Evolutionary conservation across 2,888 invertebrate species (phyloP).

Genomic region (Penaeus monodon): DNA sequence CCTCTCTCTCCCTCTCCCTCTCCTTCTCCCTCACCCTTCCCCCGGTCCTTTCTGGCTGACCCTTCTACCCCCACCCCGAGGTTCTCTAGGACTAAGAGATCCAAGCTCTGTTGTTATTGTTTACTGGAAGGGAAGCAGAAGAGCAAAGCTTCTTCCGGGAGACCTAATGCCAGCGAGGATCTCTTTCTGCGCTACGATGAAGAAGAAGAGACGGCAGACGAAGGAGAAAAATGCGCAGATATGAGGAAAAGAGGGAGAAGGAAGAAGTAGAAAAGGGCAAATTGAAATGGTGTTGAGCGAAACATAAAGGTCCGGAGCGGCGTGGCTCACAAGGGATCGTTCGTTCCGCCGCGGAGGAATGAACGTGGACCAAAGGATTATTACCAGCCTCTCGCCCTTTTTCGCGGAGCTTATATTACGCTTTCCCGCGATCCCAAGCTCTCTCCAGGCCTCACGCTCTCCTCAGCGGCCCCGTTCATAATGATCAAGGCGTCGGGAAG

Average conservation of each 20-base stretch:
- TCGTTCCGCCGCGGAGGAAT: constrained; percentile 7
- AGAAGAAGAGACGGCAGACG: neutral
- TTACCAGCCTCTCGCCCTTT: constrained; percentile 21
- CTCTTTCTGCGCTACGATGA: neutral
- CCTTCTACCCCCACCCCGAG: neutral
- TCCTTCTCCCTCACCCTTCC: neutral
- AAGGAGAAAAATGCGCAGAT: neutral
- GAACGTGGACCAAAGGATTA: constrained; percentile 14
- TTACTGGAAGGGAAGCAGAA: no score
- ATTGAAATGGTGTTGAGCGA: neutral
- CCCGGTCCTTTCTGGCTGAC: neutral
- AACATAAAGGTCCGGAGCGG: neutral
- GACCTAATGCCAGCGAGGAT: neutral
- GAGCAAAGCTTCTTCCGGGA: no score
- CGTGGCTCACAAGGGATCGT: neutral
- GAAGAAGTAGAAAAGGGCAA: neutral
- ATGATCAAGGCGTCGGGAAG: neutral
- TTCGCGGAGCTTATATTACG: constrained; percentile 26
- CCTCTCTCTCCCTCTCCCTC: neutral
- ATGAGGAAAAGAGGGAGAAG: neutral
- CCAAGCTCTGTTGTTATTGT: no score
- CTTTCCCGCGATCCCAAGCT: neutral
- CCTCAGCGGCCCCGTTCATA: neutral
- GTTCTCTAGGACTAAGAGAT: neutral
- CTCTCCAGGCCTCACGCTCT: neutral